Evolutionary conservation across 2,888 invertebrate genomes (phyloP), one percentile per base, ranked within the genome.

Genomic region (Zonitis immaculata): DNA sequence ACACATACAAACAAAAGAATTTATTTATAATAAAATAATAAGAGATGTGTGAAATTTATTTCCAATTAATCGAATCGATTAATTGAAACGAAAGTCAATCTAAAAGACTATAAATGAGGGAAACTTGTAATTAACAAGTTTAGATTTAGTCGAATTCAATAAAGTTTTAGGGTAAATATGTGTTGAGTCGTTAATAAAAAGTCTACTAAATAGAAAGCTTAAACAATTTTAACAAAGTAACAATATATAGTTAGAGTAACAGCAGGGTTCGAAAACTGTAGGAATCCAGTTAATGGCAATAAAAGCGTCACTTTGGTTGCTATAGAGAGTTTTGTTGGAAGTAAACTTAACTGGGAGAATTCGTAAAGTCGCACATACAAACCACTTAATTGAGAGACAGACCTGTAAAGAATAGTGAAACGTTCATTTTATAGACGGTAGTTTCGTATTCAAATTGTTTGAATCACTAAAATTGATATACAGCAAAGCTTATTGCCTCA

Each of bases 221-320:
- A 51, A 39, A 51, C 47, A 44, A 51, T 48, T 51, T 54, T 48
- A n/a, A 51, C 46, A 47, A 54, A 54, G 54, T 48, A 54, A 51
- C 48, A 51, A 48, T 44, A n/a, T n/a, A 39, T 48, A 51, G 55
- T 55, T 51, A 51, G 45, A 43, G n/a, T n/a, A 54, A 42, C 55
- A 47, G 43, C 39, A 26, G 39, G 47, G 44, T 44, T 16, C 27
- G 48, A 55, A n/a, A n/a, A 48, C 55, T 51, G 45, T 44, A 42
- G 55, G 55, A 55, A 50, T 55, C 55, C 51, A 46, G 48, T 51
- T 55, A 55, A 55, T 55, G 51, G 55, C 47, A 44, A 47, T 42
- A 42, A 43, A 49, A 51, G 30, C 51, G 44, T 54, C 54, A 51
- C 51, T 54, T 48, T 42, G 54, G 44, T 18, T 39, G 6, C 49